Evolutionary conservation across 2,797 vertebrate species (phyloP).

Genomic region (Cyclura pinguis): DNA sequence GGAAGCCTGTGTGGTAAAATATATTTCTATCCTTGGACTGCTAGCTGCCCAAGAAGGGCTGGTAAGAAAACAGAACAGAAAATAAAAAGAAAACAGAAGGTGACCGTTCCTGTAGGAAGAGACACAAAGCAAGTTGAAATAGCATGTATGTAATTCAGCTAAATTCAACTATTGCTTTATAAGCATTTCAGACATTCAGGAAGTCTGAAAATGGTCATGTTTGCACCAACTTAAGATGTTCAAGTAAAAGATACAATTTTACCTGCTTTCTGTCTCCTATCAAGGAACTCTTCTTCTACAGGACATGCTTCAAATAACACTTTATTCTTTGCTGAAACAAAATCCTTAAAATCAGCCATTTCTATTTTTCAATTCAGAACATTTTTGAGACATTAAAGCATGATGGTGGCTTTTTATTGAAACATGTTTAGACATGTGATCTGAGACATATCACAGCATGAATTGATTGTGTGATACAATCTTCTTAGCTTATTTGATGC

Average conservation of each 20-base stretch:
- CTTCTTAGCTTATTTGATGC: not conserved
- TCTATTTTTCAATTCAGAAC: not conserved
- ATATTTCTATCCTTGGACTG: not conserved
- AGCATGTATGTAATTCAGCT: not conserved
- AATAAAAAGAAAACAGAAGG: not conserved
- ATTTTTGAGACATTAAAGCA: not conserved
- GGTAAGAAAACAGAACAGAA: not conserved
- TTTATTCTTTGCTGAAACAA: not conserved
- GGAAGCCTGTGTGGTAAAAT: not conserved
- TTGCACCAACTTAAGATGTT: not conserved
- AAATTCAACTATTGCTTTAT: not conserved
- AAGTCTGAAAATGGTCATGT: not conserved
- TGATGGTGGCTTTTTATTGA: not conserved
- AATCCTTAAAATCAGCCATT: too few species aligned
- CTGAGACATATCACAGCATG: not conserved
- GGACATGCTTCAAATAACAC: not conserved
- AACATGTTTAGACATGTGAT: not conserved
- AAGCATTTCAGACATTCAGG: not conserved
- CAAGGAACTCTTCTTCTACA: not conserved
- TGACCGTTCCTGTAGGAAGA: not conserved
- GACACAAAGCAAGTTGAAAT: not conserved
- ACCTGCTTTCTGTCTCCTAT: not conserved
- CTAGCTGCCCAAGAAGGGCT: not conserved
- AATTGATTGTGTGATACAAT: not conserved
- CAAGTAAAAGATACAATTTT: not conserved